A percentile compares a stretch with the other conserved stretches of the same genome.
These are phyloP conservation scores for Montipora capricornis DNA, from an alignment of 64 coral and sea anemone genomes.

Conservation along the genomic window DNA sequence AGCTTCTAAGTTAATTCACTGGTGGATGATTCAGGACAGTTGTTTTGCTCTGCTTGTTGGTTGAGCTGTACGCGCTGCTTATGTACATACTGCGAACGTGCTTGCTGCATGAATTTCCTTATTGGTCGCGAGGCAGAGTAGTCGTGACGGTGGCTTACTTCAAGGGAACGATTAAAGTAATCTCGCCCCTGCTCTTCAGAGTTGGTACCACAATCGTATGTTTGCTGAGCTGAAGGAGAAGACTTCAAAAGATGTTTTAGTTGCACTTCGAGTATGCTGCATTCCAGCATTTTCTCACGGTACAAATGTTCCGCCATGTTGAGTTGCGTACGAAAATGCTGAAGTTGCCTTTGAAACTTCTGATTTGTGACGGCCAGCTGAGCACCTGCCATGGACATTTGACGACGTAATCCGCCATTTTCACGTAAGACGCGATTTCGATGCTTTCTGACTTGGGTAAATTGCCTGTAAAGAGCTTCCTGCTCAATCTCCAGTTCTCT, in stretches of 20 bases:
- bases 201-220: conserved; percentile 19
- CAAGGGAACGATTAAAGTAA: conserved; percentile 12
- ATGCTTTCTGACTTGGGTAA: conserved; percentile 91
- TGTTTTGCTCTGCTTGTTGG: conserved; percentile 2
- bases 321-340: conserved; percentile 82
- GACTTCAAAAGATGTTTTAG: conserved; percentile 85
- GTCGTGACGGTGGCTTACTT: conserved; percentile 25
- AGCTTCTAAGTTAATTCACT: not conserved
- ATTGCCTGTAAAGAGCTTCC: conserved; percentile 66
- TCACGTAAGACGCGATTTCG: conserved; percentile 91
- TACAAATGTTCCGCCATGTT: conserved; percentile 88
- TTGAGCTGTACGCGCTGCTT: conserved; percentile 17
- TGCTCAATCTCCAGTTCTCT: conserved; percentile 37
- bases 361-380: conserved; percentile 91
- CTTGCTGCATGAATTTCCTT: not conserved
- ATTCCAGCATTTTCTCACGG: conserved; percentile 95
- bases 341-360: conserved; percentile 89
- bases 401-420: conserved; percentile 91
- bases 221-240: conserved; percentile 30
- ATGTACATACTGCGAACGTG: not conserved
- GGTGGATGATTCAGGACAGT: not conserved
- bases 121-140: not conserved
- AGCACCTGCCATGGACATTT: conserved; percentile 91
- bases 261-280: conserved; percentile 91
- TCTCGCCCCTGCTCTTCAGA: conserved; percentile 29